A percentile compares a stretch with the other conserved stretches of the same genome.
phyloP scores from a whole-genome alignment of 2,888 invertebrate genomes.

The Ophonus ardosiacus region DNA sequence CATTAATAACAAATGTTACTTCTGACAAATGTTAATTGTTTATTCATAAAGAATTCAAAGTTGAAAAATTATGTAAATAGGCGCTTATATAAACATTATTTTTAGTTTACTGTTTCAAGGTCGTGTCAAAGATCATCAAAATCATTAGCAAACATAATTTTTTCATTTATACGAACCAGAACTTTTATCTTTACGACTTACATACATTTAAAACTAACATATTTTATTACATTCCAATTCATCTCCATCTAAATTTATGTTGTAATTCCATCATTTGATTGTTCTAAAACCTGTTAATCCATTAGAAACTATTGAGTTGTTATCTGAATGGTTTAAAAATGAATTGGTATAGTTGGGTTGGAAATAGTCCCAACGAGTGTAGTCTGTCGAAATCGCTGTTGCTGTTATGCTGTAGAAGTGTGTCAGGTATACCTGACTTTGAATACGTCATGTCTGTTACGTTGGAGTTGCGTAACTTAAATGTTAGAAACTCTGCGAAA shows the following conservation, averaged over 20 bases:
- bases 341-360: not conserved
- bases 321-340: conserved; percentile 37
- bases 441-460: conserved; percentile 57
- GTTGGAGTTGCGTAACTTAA: conserved; percentile 2
- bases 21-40: not conserved
- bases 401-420: conserved; percentile 21
- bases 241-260: not conserved
- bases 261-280: conserved; percentile 14
- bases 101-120: conserved; percentile 14
- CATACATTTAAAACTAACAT: not conserved
- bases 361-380: conserved; percentile 12
- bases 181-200: conserved; percentile 16
- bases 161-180: not conserved
- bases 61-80: not conserved
- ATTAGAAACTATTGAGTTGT: conserved; percentile 9
- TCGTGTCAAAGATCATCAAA: conserved; percentile 39
- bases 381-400: conserved; percentile 13
- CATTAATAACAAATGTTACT: no score
- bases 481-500: conserved; percentile 4
- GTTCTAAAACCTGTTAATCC: not conserved
- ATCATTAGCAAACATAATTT: conserved; percentile 52
- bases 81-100: conserved; percentile 1
- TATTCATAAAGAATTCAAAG: not conserved
- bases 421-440: conserved; percentile 60
- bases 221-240: conserved; percentile 11